A percentile compares a stretch with the other conserved stretches of the same genome.
Conservation (phyloP, 2,888 invertebrate species). For the Iphiclides podalirius region DNA sequence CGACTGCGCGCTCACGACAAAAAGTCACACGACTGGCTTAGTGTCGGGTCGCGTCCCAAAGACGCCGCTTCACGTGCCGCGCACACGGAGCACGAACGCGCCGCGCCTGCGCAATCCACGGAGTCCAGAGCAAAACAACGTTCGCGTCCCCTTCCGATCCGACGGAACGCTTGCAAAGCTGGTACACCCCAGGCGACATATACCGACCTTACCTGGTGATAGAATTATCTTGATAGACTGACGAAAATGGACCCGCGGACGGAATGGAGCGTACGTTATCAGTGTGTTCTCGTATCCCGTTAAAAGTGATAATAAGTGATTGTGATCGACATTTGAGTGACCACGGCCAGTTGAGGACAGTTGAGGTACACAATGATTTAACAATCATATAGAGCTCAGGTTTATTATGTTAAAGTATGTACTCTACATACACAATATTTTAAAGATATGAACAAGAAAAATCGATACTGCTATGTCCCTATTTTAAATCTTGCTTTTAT, state of each 20-base stretch:
- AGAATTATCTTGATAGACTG: slow-evolving; percentile 39
- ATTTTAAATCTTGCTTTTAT: background rate
- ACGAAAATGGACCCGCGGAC: slow-evolving; percentile 63
- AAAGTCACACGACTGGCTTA: slow-evolving; percentile 77
- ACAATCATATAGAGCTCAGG: background rate
- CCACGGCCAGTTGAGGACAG: slow-evolving; percentile 61
- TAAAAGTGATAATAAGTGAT: slow-evolving; percentile 74
- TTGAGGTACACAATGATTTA: slow-evolving; percentile 50
- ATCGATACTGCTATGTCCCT: background rate
- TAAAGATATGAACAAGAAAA: background rate
- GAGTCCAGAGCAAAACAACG: slow-evolving; percentile 55
- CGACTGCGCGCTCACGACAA: slow-evolving; percentile 73
- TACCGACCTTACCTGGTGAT: too few relatives aligned
- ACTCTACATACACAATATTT: too few relatives aligned
- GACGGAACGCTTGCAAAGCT: background rate
- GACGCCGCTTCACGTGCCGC: slow-evolving; percentile 73
- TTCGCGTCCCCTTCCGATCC: slow-evolving; percentile 36
- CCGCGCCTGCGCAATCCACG: slow-evolving; percentile 69
- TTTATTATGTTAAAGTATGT: background rate
- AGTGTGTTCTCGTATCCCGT: slow-evolving; percentile 69
- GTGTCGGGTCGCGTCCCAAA: slow-evolving; percentile 80
- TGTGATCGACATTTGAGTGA: slow-evolving; percentile 71
- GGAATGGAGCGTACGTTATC: slow-evolving; percentile 75
- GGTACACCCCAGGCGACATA: too few relatives aligned
- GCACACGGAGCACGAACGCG: slow-evolving; percentile 39